These are phyloP conservation scores for Venusia cambrica DNA, from an alignment of 2,888 invertebrate species.

Conservation along the genomic window DNA sequence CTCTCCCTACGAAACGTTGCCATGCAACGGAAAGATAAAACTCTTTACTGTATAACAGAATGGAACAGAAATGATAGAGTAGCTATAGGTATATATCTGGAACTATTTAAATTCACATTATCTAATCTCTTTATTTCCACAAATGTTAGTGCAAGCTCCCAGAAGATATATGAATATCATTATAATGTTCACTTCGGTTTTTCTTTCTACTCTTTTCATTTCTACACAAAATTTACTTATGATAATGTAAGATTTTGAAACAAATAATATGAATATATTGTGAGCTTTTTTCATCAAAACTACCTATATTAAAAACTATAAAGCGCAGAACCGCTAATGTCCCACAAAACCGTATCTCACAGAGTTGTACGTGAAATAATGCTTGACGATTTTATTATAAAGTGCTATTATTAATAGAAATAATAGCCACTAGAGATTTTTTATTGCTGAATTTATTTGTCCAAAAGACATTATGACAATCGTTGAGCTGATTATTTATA, in stretches of 20 bases:
- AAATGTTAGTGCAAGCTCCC: slow-evolving; percentile 12
- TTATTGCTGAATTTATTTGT: slow-evolving; percentile 12
- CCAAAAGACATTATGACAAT: slow-evolving; percentile 9
- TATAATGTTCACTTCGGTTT: neutral
- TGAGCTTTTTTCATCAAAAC: no score
- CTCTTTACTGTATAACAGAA: slow-evolving; percentile 25
- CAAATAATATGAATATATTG: no score
- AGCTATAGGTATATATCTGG: slow-evolving; percentile 17
- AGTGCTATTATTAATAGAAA: slow-evolving; percentile 15
- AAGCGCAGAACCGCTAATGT: slow-evolving; percentile 7
- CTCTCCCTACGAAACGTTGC: slow-evolving; percentile 15
- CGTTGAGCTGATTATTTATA: slow-evolving; percentile 8
- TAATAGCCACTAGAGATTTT: slow-evolving; percentile 12
- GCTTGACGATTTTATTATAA: slow-evolving; percentile 9
- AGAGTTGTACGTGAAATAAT: slow-evolving; percentile 1
- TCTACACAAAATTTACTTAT: no score
- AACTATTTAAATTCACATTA: slow-evolving; percentile 41
- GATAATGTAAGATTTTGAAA: no score
- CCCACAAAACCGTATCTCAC: slow-evolving; percentile 5
- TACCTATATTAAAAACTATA: no score
- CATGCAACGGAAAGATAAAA: slow-evolving; percentile 20
- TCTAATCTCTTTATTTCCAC: slow-evolving; percentile 43
- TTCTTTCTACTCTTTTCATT: neutral
- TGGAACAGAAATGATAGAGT: slow-evolving; percentile 25
- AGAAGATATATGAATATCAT: neutral